Evolutionary conservation across 1,140 invertebrate species (phyloP), one percentile per base, ranked within the genome.

Genomic region (Megalonaias nervosa): DNA sequence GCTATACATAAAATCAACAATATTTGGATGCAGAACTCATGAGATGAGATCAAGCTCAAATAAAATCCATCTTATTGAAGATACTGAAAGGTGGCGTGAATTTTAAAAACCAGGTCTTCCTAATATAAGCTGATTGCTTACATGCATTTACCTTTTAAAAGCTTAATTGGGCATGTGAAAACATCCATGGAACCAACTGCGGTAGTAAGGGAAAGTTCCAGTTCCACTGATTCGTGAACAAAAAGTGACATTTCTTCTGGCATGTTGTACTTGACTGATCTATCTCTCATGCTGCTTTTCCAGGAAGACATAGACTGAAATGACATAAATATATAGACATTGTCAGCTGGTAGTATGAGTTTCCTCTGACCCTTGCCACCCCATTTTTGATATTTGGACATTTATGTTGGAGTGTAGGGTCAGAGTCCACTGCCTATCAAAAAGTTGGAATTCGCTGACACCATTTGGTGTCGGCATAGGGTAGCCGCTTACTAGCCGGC

Each of bases 171-270:
- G 79, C 88, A 90, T 48, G 81, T 87, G 74, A 87, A 91, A n/a
- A 85, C 83, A 79, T 91, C 87, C 26, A 85, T 74, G 38, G 77
- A 71, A 3, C 72, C 58, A 13, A 67, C 67, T n/a, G 80, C 66
- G 14, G 85, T 86, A 64, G 85, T 86, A 12, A 91, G 79, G 31
- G 88, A 86, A 65, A 92, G 81, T 64, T 91, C 88, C 59, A 92
- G 81, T 68, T 92, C 91, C 19, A 92, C 86, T 64, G 84, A 90
- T 81, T 92, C 91, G 77, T 87, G 88, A 5, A 92, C 91, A 81
- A 88, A 91, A 23, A 92, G 80, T 1, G 84, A 74, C 21, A 80
- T 82, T 56, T 89, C 84, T 4, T 74, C 67, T 23, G 82, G 80
- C 26, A 71, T 75, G 57, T 75, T 59, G 60, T 80, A 81, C 26